Percentiles rank a stretch among this genome's conserved stretches.
phyloP scores from a whole-genome alignment of 2,888 invertebrate species.

The Drosophila siamana region DNA sequence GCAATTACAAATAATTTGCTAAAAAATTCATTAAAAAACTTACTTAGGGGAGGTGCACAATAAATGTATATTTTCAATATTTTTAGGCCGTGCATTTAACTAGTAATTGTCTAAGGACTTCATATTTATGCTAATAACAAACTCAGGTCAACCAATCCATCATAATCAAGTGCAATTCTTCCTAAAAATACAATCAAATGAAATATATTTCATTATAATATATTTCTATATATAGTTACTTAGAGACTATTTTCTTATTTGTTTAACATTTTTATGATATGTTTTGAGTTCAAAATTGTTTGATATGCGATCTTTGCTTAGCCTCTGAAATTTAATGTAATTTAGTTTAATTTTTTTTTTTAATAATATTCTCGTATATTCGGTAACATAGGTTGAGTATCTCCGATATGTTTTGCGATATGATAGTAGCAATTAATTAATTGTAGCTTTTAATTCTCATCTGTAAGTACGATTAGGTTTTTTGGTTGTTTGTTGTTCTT shows the following conservation, averaged over 20 bases:
- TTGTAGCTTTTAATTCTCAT: neutral
- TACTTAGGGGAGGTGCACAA: slow-evolving; percentile 54
- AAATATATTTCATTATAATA: slow-evolving; percentile 18
- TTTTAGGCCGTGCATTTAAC: slow-evolving; percentile 74
- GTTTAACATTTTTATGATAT: slow-evolving; percentile 73
- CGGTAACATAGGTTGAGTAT: slow-evolving; percentile 31
- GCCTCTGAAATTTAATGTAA: slow-evolving; percentile 48
- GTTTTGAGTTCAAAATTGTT: slow-evolving; percentile 84
- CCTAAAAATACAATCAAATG: slow-evolving; percentile 5
- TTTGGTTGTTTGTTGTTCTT: neutral
- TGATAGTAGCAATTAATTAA: slow-evolving; percentile 16
- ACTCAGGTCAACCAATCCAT: slow-evolving; percentile 16
- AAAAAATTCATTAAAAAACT: slow-evolving; percentile 72
- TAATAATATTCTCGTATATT: slow-evolving; percentile 19
- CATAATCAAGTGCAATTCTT: slow-evolving; percentile 28
- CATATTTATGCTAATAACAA: slow-evolving; percentile 31
- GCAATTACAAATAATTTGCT: slow-evolving; percentile 66
- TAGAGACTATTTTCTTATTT: slow-evolving; percentile 18
- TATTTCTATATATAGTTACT: slow-evolving; percentile 31
- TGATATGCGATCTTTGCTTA: slow-evolving; percentile 58
- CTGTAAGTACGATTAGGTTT: slow-evolving; percentile 30
- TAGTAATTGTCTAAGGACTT: slow-evolving; percentile 69
- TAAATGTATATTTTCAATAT: slow-evolving; percentile 25
- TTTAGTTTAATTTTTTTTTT: slow-evolving; percentile 10
- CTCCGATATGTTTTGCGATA: slow-evolving; percentile 35